phyloP scores from a whole-genome alignment of 1,140 invertebrate species.

The Pseudomyrmex pallidus region DNA sequence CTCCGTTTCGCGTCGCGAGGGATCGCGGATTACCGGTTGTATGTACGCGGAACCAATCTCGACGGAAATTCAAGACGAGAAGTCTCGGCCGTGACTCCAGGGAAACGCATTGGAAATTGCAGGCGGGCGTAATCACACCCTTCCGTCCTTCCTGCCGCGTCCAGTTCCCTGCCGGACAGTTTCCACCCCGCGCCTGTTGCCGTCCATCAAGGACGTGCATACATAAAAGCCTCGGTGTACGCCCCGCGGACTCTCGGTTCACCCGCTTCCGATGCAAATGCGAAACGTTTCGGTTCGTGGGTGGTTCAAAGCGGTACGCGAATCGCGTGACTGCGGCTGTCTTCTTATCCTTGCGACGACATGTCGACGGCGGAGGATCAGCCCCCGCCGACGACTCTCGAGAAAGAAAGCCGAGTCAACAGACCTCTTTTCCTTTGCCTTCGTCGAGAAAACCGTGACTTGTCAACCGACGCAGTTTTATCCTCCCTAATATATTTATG shows the following conservation, averaged over 20 bases:
- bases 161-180: neutral
- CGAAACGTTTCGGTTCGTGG: constrained; percentile 59
- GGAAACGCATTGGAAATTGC: constrained; percentile 51
- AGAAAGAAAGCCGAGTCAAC: constrained; percentile 32
- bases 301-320: constrained; percentile 79
- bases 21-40: constrained; percentile 43
- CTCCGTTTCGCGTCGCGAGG: neutral
- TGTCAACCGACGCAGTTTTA: constrained; percentile 69
- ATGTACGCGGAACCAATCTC: constrained; percentile 55
- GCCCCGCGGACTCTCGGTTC: neutral
- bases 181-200: constrained; percentile 10
- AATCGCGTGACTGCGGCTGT: constrained; percentile 77
- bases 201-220: neutral
- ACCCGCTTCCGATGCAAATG: constrained; percentile 67
- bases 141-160: neutral
- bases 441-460: constrained; percentile 30
- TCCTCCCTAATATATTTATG: constrained; percentile 77
- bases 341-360: constrained; percentile 17
- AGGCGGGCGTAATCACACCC: constrained; percentile 63
- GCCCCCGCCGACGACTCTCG: constrained; percentile 9
- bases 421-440: constrained; percentile 12
- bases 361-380: constrained; percentile 20
- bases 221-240: constrained; percentile 32
- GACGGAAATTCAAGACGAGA: constrained; percentile 65
- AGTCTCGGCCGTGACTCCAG: constrained; percentile 30